These are phyloP conservation scores for Rutpela maculata DNA, from an alignment of 2,888 invertebrate genomes.

Conservation along the genomic window DNA sequence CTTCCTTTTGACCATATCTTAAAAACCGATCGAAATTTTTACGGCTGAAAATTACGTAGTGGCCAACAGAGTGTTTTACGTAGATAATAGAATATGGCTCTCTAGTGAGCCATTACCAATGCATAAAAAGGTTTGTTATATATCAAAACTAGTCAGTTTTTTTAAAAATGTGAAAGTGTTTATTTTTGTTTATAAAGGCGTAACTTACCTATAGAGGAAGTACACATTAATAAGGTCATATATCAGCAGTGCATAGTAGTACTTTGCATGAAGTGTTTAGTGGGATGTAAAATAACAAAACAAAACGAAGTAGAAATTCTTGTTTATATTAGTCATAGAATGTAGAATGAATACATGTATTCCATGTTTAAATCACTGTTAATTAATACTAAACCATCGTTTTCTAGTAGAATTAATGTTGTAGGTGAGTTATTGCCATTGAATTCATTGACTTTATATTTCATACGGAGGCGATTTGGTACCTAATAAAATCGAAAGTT, in stretches of 20 bases:
- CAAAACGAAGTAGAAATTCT: constrained; percentile 39
- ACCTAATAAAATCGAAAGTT: constrained; percentile 19
- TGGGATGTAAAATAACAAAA: constrained; percentile 8
- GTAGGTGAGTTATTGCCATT: constrained; percentile 2
- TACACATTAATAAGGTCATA: no score
- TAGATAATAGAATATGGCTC: no score
- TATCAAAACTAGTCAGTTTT: no score
- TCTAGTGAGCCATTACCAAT: no score
- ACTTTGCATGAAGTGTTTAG: neutral
- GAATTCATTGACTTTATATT: constrained; percentile 6
- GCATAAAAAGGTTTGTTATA: no score
- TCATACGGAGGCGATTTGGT: constrained; percentile 10
- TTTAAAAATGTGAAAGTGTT: no score
- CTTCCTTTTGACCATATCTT: no score
- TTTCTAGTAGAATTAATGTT: constrained; percentile 42
- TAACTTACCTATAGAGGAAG: neutral
- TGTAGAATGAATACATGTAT: constrained; percentile 36
- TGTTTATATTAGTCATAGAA: constrained; percentile 44
- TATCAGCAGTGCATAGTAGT: no score
- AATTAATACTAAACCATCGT: constrained; percentile 36
- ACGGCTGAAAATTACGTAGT: no score
- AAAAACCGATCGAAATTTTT: no score
- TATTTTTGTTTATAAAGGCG: no score
- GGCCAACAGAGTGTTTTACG: no score
- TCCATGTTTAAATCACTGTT: constrained; percentile 41